Evolutionary conservation across 2,113 vertebrate species (phyloP), one percentile per base, ranked within the genome.

Genomic region (Zosterops lateralis): DNA sequence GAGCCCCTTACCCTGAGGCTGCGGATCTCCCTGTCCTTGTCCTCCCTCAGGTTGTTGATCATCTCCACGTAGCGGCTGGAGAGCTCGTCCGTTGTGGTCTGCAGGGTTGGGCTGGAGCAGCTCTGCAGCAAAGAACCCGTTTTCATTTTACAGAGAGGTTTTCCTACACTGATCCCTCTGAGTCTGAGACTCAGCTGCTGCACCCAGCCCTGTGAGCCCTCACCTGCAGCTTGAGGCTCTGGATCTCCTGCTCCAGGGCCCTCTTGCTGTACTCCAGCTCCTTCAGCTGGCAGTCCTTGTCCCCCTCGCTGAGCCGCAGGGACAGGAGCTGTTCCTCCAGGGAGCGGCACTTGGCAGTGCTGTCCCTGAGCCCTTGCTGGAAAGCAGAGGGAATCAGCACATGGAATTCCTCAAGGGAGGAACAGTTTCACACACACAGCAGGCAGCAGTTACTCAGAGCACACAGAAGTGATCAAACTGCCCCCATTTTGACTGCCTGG

Each of bases 11-110:
- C 99, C 98, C 98, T 96, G 42, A 99, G 97, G 40, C 58, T 98
- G 95, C 97, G 89, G 42, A 99, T 98, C 97, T 99, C 99, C 42
- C 94, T 96, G 25, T 99, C 99, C 92, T 99, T 99, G 47, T 99
- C 99, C 34, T 96, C 92, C 45, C 98, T 97, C 89, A 99, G 92
- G 67, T 86, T 86, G 42, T 92, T 98, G 53, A 99, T 97, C 98
- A 99, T 98, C 67, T 99, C 98, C 21, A 97, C 98, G 5, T 99
- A 99, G 47, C 99, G 98, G 71, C 96, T 99, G 10, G 98, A 98
- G 90, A 99, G 96, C 57, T 99, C 99, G 22, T 99, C 98, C 0
- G 98, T 98, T 95, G 98, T 99, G 48, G 98, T 82, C 53, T 99
- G 98, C 14, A 99, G 83, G 17, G 96, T 85, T 9, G 97, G 97